Base-by-base conservation (phyloP, 2,888 invertebrate genomes). In the Unio delphinus region DNA sequence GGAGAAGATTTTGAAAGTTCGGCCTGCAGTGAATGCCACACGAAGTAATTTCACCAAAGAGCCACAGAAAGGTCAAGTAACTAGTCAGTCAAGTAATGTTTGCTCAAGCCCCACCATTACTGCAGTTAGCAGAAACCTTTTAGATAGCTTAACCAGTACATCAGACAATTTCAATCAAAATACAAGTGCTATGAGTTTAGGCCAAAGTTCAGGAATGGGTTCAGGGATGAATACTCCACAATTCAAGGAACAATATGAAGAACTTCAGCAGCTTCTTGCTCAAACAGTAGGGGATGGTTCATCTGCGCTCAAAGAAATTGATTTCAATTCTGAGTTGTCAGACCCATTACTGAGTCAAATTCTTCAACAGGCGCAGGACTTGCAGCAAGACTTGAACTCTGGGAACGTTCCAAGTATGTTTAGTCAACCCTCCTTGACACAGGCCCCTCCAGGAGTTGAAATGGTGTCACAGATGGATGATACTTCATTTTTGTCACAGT, bases 291-390 rank as follows among this genome's bases (percentile, higher is more conserved):
- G 61, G 64, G 69, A 63, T 34, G 55, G 20, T 23, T 56, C 45
- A 55, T 28, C 30, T 55, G 55, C 67, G 55, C 26, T 20, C 26
- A 81, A 76, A 73, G 83, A 80, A 58, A 76, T 80, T 26, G 82
- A 82, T 56, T 68, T 78, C 45, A 67, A 65, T 11, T 70, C 78
- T 8, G 84, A 83, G 64, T 78, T 74, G 45, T 70, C 78, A 11
- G 88, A 89, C 65, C 87, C 87, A 8, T 92, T 94, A 74, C 91
- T 97, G 66, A 95, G 95, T 4, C 95, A 95, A 84, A 93, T 97
- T 81, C 90, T 97, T 80, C 96, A 97, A 91, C 94, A 94, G 89
- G 94, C 96, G 73, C 94, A 95, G 87, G 95, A 95, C 78, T 93
- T 94, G 86, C 84, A 87, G 65, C 81, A 83, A 17, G 87, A 87